Percentiles rank a stretch among this genome's conserved stretches.
Evolutionary conservation across 2,113 vertebrate genomes (phyloP).

Genomic region (Merops nubicus): DNA sequence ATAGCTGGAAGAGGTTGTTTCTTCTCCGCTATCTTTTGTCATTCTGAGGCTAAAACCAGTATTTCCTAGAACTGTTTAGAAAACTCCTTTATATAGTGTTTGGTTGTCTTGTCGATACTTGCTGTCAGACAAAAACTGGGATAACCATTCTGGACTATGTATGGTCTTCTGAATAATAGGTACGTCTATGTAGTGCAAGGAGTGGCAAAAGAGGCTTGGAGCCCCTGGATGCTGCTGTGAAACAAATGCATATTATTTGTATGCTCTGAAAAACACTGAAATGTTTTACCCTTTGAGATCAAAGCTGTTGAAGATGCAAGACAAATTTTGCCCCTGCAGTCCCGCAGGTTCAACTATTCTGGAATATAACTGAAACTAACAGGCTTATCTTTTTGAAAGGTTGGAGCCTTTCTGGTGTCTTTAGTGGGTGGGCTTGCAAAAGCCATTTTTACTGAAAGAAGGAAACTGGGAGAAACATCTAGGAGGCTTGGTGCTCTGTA

Average conservation of each 20-base stretch:
- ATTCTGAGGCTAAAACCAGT: not conserved
- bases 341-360: not conserved
- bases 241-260: not conserved
- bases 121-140: not conserved
- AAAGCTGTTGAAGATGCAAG: not conserved
- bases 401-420: not conserved
- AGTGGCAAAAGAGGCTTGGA: not conserved
- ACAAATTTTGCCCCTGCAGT: not conserved
- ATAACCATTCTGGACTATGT: not conserved
- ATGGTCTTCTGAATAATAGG: not conserved
- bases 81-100: not conserved
- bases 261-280: not conserved
- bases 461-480: not conserved
- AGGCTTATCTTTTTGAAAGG: not conserved
- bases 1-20: not conserved
- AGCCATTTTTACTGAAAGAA: not conserved
- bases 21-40: not conserved
- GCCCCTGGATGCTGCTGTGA: not conserved
- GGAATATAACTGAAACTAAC: not conserved
- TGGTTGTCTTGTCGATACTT: not conserved
- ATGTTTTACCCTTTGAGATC: not conserved
- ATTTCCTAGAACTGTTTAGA: not conserved
- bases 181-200: rapidly evolving
- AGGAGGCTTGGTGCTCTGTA: not conserved
- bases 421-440: not conserved